Conservation (phyloP, 30 jellyfish, hydroid and myxozoan genomes). For the Hydra vulgaris region DNA sequence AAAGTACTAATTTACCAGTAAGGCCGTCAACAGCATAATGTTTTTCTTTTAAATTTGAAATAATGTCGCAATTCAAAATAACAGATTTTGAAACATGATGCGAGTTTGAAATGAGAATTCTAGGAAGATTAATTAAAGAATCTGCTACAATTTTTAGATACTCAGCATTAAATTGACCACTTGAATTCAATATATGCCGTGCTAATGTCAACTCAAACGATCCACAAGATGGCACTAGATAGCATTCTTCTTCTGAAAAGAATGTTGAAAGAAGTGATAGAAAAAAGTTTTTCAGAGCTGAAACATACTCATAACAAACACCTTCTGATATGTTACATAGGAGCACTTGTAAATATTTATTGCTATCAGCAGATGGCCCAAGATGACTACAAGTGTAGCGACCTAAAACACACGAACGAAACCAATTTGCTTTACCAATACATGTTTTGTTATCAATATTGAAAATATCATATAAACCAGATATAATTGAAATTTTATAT, state of each 20-base stretch:
- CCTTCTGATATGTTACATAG: constrained; percentile 17
- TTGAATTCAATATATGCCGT: background rate
- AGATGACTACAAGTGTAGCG: constrained; percentile 10
- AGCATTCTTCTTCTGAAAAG: background rate
- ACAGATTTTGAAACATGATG: background rate
- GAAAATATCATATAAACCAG: constrained; percentile 22
- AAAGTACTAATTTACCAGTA: constrained; percentile 12
- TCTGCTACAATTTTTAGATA: background rate
- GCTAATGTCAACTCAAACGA: constrained; percentile 12
- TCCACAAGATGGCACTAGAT: constrained; percentile 29
- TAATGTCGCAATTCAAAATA: background rate
- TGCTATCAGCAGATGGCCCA: constrained; percentile 12
- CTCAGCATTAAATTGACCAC: background rate
- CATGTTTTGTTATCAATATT: background rate
- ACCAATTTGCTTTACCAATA: constrained; percentile 3
- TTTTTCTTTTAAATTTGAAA: background rate
- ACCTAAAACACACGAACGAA: constrained; percentile 24
- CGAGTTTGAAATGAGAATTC: constrained; percentile 8
- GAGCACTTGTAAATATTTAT: constrained; percentile 1
- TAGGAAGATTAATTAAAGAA: constrained; percentile 9
- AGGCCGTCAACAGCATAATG: constrained; percentile 4
- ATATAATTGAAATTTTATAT: constrained; percentile 10
- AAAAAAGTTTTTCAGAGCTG: background rate
- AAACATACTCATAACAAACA: constrained; percentile 2
- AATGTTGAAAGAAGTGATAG: background rate